These are phyloP conservation scores for Parascotia fuliginaria DNA, from an alignment of 2,888 invertebrate species.

Conservation along the genomic window DNA sequence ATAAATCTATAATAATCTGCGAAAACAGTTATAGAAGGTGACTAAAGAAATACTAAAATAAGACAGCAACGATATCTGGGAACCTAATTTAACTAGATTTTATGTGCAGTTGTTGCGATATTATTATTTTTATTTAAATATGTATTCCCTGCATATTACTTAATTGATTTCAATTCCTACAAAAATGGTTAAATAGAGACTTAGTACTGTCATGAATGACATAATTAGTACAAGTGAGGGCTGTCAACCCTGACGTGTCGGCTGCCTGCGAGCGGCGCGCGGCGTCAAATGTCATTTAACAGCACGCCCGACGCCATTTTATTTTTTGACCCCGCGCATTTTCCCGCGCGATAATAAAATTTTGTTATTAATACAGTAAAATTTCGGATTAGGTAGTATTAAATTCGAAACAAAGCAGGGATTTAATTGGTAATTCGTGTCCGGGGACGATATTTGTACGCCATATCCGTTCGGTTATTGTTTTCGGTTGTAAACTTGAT, in stretches of 20 bases:
- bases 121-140: no score
- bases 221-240: not conserved
- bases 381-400: conserved; percentile 82
- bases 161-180: no score
- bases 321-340: conserved; percentile 75
- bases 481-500: conserved; percentile 55
- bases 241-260: conserved; percentile 12
- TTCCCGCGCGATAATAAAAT: conserved; percentile 72
- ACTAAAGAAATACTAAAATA: no score
- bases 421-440: conserved; percentile 79
- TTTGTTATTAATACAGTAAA: conserved; percentile 83
- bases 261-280: conserved; percentile 29
- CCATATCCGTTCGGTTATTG: conserved; percentile 59
- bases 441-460: conserved; percentile 41
- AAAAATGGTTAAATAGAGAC: no score
- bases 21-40: no score
- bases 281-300: conserved; percentile 74
- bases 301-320: conserved; percentile 56
- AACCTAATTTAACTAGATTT: no score
- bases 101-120: no score
- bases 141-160: no score
- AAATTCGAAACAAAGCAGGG: conserved; percentile 82
- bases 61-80: no score
- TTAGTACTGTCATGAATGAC: no score
- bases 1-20: no score